Evolutionary conservation across 2,888 invertebrate genomes (phyloP).

Genomic region (Chrysomela aeneicollis): DNA sequence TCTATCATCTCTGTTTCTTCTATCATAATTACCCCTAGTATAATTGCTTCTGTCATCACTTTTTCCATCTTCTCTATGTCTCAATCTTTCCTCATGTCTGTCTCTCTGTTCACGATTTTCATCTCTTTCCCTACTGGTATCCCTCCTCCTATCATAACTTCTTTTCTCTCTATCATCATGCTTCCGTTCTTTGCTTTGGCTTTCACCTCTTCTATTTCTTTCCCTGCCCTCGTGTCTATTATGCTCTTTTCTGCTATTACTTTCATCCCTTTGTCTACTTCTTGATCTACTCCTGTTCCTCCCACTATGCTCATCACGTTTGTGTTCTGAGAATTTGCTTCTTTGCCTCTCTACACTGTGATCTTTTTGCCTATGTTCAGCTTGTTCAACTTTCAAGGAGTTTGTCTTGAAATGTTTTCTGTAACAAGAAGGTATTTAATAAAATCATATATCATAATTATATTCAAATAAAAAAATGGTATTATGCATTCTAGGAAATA

Average conservation of each 20-base stretch:
- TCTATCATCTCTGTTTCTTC: constrained; percentile 29
- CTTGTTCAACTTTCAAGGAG: constrained; percentile 6
- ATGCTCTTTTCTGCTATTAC: constrained; percentile 29
- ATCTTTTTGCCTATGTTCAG: constrained; percentile 21
- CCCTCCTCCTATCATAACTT: constrained; percentile 18
- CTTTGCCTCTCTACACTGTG: constrained; percentile 19
- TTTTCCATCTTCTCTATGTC: constrained; percentile 23
- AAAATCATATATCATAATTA: no score
- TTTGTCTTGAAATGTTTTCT: constrained; percentile 19
- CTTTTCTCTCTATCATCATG: constrained; percentile 22
- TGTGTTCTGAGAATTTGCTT: constrained; percentile 33
- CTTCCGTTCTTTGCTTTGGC: constrained; percentile 15
- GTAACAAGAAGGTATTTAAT: constrained; percentile 9
- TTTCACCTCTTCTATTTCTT: constrained; percentile 14
- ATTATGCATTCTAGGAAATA: no score
- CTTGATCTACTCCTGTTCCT: constrained; percentile 28
- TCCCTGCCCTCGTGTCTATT: constrained; percentile 29
- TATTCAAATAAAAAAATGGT: no score
- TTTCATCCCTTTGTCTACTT: constrained; percentile 30
- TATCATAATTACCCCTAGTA: constrained; percentile 19
- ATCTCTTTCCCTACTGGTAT: not conserved
- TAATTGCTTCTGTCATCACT: constrained; percentile 28
- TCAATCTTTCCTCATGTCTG: not conserved
- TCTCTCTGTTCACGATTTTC: not conserved
- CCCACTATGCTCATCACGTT: constrained; percentile 25